Percentiles rank a stretch among this genome's conserved stretches.
These are phyloP conservation scores for Synergus umbraculus DNA, from an alignment of 2,888 invertebrate genomes.

Conservation along the genomic window DNA sequence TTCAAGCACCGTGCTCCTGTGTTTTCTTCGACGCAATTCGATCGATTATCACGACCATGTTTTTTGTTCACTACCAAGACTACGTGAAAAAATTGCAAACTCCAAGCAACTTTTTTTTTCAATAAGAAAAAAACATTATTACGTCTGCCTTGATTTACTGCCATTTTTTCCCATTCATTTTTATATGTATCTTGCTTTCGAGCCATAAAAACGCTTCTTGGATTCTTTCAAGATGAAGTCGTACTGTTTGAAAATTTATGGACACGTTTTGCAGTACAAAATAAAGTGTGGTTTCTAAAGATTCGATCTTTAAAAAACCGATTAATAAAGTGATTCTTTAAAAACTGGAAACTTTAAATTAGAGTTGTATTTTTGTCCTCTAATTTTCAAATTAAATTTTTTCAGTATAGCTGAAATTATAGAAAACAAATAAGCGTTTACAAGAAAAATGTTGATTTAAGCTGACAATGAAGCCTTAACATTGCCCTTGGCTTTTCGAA, in stretches of 20 bases:
- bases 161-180: not conserved
- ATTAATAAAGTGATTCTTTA: too few relatives aligned
- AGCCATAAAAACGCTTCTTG: not conserved
- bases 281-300: too few relatives aligned
- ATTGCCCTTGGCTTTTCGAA: constrained; percentile 60
- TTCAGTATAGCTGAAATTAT: not conserved
- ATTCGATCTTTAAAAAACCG: too few relatives aligned
- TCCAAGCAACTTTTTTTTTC: constrained; percentile 4
- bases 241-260: not conserved
- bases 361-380: not conserved
- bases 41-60: constrained; percentile 43
- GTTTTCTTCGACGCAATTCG: constrained; percentile 51
- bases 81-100: constrained; percentile 28
- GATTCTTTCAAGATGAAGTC: not conserved
- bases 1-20: constrained; percentile 51
- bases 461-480: constrained; percentile 62
- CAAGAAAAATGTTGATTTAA: constrained; percentile 57
- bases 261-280: not conserved
- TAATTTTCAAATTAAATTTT: not conserved
- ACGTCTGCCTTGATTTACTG: not conserved
- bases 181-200: not conserved
- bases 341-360: too few relatives aligned
- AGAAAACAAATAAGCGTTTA: not conserved
- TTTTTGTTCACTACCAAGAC: not conserved
- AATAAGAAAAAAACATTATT: not conserved